phyloP scores from a whole-genome alignment of 2,888 invertebrate species.

The Orchesella flavescens region DNA sequence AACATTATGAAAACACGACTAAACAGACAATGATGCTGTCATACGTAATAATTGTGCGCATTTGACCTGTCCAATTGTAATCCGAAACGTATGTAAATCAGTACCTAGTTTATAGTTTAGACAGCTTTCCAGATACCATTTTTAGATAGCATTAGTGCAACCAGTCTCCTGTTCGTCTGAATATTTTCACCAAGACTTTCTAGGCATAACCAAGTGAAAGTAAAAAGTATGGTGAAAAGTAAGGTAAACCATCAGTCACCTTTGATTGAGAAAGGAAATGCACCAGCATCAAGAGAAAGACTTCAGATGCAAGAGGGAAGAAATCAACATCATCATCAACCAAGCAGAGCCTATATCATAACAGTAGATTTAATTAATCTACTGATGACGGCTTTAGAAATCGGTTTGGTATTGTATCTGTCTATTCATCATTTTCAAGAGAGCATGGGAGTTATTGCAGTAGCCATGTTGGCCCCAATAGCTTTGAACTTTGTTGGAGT shows the following conservation, averaged over 20 bases:
- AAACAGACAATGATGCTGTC: no score
- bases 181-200: no score
- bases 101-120: no score
- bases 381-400: slow-evolving; percentile 64
- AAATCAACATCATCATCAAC: neutral
- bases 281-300: neutral
- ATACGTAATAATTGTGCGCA: no score
- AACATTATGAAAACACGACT: no score
- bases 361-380: slow-evolving; percentile 66
- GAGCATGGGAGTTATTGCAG: slow-evolving; percentile 61
- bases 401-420: slow-evolving; percentile 67
- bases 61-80: no score
- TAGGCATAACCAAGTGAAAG: no score
- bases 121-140: no score
- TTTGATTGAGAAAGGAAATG: neutral
- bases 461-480: slow-evolving; percentile 70
- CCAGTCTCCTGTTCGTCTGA: no score
- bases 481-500: slow-evolving; percentile 70
- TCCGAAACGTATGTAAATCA: no score
- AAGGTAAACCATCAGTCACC: slow-evolving; percentile 14
- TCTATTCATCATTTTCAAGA: slow-evolving; percentile 61
- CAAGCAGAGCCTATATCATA: slow-evolving; percentile 38
- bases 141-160: no score
- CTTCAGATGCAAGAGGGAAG: neutral
- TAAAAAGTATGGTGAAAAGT: no score